Evolutionary conservation across 2,888 invertebrate species (phyloP), one percentile per base, ranked within the genome.

Genomic region (Pammene fasciana): DNA sequence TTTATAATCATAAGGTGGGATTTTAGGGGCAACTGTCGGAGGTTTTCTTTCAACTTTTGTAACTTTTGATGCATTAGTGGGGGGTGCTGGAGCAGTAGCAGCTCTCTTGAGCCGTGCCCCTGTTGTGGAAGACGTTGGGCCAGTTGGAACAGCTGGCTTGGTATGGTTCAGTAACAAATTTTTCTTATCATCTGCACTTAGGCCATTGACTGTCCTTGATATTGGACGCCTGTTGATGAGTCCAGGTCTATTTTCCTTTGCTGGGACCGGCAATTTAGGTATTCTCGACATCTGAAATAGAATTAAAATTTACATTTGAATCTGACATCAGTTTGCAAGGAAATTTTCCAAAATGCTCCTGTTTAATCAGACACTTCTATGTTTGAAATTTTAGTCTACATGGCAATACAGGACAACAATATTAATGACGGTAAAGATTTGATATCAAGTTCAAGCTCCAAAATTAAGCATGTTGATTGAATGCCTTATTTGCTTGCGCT

Each of bases 1-100:
- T 82, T 95, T 95, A 73, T 93, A 95, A 78, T 95, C 95, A 83
- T 95, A 95, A 0, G 95, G 90, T 8, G 94, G 90, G 60, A 94
- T 94, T 72, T 94, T 93, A 65, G 94, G 94, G 4, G 92, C 91
- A 18, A 85, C 88, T 57, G 82, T 82, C n/a, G 79, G 50, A 26
- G 81, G 76, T 74, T 92, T 93, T 68, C 83, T 87, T 72, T 90
- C 90, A 6, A 92, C 78, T 81, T 89, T 93, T 7, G 79, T 75
- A 14, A 83, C 74, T 79, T 90, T 92, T 7, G 80, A 75, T 13
- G 87, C 84, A 6, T 82, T 74, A 59, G 77, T 74, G 7, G 83
- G 64, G 46, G 85, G 71, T 46, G 86, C 77, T 1, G 90, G 89
- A 2, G 78, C 87, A 45, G 90, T 86, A 3, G 89, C 89, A 61